Evolutionary conservation across 2,797 vertebrate species (phyloP), one percentile per base, ranked within the genome.

Genomic region (Bradypus variegatus): DNA sequence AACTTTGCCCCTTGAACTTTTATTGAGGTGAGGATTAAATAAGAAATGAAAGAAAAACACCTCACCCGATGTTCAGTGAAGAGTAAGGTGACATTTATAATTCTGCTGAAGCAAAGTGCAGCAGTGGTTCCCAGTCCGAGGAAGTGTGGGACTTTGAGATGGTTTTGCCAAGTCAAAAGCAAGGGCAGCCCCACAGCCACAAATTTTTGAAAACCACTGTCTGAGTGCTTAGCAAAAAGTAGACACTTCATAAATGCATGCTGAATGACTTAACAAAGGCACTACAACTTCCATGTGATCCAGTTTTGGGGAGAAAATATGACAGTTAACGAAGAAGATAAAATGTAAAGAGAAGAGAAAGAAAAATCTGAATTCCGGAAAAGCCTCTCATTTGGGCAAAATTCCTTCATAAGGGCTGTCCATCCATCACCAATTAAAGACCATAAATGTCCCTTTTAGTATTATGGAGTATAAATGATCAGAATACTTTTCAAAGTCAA

Each of bases 311-410:
- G 58, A 85, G 60, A 87, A 58, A 84, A 77, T 72, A 72, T 58
- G 79, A 94, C 45, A 78, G 67, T 50, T 93, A 90, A 90, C 38
- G 70, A 76, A 45, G 41, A 92, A 92, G 55, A 41, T 64, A 85
- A 87, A 85, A 85, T 33, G 60, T 1, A 88, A 92, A 8, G 50
- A 79, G 29, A 78, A 69, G 36, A 72, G 6, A 67, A 38, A 89
- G 67, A 76, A 83, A 86, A 45, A 48, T 73, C 15, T 10, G 12
- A 55, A 81, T 92, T 91, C 82, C 55, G 90, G 58, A 91, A 86
- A 45, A 45, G 33, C 6, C 21, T 89, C 70, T 70, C 38, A 83
- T 69, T 36, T 92, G 76, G 33, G 65, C 89, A 53, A 82, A 82
- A 93, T 41, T 92, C 55, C 58, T 58, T 65, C 27, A 14, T 14